Conservation (phyloP, 2,888 invertebrate genomes). For the Calameuta pallipes region DNA sequence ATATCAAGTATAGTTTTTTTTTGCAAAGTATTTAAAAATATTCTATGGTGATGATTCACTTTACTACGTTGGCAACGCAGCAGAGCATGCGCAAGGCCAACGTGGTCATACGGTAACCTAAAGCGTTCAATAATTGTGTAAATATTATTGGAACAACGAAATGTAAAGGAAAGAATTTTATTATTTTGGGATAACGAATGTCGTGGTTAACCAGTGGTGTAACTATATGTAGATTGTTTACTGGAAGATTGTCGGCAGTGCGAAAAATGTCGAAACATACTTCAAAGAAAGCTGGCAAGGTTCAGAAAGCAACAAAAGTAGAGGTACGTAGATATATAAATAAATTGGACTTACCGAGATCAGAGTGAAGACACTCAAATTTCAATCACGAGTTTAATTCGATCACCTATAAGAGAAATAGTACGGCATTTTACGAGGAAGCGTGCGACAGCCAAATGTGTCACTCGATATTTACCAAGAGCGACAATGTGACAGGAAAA, state of each 20-base stretch:
- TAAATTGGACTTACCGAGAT: slow-evolving; percentile 37
- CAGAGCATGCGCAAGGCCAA: not conserved
- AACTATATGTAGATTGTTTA: not conserved
- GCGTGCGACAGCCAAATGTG: slow-evolving; percentile 23
- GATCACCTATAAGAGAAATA: slow-evolving; percentile 53
- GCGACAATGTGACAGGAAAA: slow-evolving; percentile 13
- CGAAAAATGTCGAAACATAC: slow-evolving; percentile 52
- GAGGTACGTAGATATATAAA: slow-evolving; percentile 41
- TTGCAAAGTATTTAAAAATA: not conserved
- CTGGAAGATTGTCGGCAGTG: slow-evolving; percentile 14
- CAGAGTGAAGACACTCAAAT: slow-evolving; percentile 22
- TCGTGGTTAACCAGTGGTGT: not conserved
- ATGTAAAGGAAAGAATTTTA: not conserved
- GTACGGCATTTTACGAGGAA: slow-evolving; percentile 49
- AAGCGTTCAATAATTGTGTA: not conserved
- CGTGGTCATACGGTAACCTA: not conserved
- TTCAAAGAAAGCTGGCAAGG: slow-evolving; percentile 39
- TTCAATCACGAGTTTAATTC: slow-evolving; percentile 26
- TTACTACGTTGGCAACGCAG: not conserved
- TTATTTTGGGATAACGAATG: not conserved
- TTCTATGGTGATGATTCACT: not conserved
- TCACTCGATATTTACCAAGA: slow-evolving; percentile 23
- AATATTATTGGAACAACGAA: not conserved
- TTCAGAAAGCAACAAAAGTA: slow-evolving; percentile 25
- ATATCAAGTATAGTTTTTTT: not conserved